Evolutionary conservation across 2,113 vertebrate genomes (phyloP).

Genomic region (Embiotoca jacksoni): DNA sequence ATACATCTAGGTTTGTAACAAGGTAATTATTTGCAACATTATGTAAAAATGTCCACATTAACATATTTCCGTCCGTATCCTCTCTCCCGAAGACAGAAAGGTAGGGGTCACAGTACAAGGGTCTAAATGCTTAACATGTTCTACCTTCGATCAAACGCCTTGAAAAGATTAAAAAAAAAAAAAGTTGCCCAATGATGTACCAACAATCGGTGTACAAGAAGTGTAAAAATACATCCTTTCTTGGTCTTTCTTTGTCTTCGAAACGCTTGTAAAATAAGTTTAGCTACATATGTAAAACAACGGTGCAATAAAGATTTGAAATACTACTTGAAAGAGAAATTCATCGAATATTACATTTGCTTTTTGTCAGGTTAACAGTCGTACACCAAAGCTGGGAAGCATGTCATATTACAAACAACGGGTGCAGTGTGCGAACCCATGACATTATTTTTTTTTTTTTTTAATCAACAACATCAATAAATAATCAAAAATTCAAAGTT

Average conservation of each 20-base stretch:
- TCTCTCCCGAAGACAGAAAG: not conserved
- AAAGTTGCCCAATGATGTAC: constrained; percentile 42
- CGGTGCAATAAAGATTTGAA: constrained; percentile 27
- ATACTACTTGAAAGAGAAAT: not conserved
- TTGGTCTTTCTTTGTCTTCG: constrained; percentile 3
- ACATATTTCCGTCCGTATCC: not conserved
- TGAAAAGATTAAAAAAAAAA: not conserved
- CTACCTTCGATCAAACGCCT: constrained; percentile 1
- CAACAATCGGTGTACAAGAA: constrained; percentile 32
- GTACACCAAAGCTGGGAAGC: constrained; percentile 49
- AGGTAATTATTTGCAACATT: constrained; percentile 16
- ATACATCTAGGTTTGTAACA: not conserved
- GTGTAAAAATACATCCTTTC: constrained; percentile 32
- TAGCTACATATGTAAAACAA: constrained; percentile 34
- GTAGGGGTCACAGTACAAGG: constrained; percentile 16
- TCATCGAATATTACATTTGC: not conserved
- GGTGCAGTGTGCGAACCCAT: constrained; percentile 22
- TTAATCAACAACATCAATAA: constrained; percentile 44
- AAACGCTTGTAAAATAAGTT: constrained; percentile 14
- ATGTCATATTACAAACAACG: constrained; percentile 27
- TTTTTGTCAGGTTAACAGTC: constrained; percentile 52
- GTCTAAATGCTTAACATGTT: constrained; percentile 5
- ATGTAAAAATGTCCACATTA: constrained; percentile 21
- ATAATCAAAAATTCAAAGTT: constrained; percentile 37
- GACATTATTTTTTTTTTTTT: not conserved